Conservation (phyloP, 1,140 invertebrate species). For the Lepidostoma basale region DNA sequence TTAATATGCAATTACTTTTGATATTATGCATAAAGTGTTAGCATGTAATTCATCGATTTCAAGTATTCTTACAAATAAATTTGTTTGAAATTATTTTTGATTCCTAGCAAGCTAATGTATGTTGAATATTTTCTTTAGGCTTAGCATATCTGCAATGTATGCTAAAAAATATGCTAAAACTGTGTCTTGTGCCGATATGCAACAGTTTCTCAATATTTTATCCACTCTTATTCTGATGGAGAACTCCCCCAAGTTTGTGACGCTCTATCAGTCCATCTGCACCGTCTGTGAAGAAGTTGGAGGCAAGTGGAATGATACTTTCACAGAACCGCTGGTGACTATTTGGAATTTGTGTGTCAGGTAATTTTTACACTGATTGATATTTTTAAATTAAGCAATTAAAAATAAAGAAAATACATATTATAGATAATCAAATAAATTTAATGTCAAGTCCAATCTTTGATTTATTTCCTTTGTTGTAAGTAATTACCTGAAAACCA, state of each 20-base stretch:
- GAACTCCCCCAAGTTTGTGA: conserved; percentile 45
- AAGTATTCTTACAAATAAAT: too few species aligned
- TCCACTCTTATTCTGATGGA: conserved; percentile 47
- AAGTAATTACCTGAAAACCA: too few species aligned
- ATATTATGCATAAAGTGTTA: too few species aligned
- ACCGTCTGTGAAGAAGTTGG: conserved; percentile 45
- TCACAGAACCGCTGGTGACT: conserved; percentile 37
- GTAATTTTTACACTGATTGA: conserved; percentile 43
- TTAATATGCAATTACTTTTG: too few species aligned
- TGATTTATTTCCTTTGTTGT: too few species aligned
- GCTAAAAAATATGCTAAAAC: conserved; percentile 48
- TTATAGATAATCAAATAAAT: too few species aligned
- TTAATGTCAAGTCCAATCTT: too few species aligned
- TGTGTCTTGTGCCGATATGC: conserved; percentile 47
- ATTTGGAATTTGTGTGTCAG: conserved; percentile 56
- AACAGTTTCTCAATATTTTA: conserved; percentile 45
- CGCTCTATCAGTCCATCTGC: conserved; percentile 47
- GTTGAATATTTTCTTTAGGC: conserved; percentile 48
- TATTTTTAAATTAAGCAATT: too few species aligned
- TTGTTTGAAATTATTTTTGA: not conserved
- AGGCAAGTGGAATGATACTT: conserved; percentile 35
- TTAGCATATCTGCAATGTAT: conserved; percentile 50
- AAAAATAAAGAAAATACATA: too few species aligned
- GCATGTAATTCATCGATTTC: too few species aligned
- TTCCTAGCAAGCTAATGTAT: not conserved